A percentile compares a stretch with the other conserved stretches of the same genome.
phyloP scores from a whole-genome alignment of 2,113 vertebrate species.

The Nesoenas mayeri region DNA sequence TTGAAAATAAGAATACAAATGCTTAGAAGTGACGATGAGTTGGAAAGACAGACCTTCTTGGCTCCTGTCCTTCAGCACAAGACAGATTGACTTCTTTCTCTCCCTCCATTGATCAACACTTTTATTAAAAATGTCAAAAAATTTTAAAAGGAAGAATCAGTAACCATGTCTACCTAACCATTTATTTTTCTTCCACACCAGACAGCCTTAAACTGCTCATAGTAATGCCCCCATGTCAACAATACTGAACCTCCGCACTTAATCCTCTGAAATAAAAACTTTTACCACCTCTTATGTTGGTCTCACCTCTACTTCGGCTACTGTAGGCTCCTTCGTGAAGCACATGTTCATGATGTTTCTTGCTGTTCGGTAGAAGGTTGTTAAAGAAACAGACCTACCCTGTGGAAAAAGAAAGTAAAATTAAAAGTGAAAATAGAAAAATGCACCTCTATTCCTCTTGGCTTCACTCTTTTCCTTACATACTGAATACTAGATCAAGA shows the following conservation, averaged over 20 bases:
- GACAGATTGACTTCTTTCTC: not conserved
- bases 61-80: not conserved
- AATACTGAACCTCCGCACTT: not conserved
- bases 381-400: slow-evolving; percentile 98
- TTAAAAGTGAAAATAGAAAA: not conserved
- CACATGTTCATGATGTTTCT: slow-evolving; percentile 99
- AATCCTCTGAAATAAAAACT: not conserved
- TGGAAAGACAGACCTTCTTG: not conserved
- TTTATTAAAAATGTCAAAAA: not conserved
- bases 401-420: slow-evolving; percentile 70
- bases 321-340: slow-evolving; percentile 95
- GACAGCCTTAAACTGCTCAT: not conserved
- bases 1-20: not conserved
- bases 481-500: not conserved
- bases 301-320: slow-evolving; percentile 94
- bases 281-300: not conserved
- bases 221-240: not conserved
- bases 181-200: not conserved
- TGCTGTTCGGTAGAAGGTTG: slow-evolving; percentile 98
- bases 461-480: not conserved
- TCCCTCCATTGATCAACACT: not conserved
- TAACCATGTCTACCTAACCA: not conserved
- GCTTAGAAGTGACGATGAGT: not conserved
- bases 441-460: fast-evolving
- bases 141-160: not conserved